A percentile compares a stretch with the other conserved stretches of the same genome.
These are phyloP conservation scores for Dendropsophus ebraccatus DNA, from an alignment of 2,113 vertebrate species.

Conservation along the genomic window DNA sequence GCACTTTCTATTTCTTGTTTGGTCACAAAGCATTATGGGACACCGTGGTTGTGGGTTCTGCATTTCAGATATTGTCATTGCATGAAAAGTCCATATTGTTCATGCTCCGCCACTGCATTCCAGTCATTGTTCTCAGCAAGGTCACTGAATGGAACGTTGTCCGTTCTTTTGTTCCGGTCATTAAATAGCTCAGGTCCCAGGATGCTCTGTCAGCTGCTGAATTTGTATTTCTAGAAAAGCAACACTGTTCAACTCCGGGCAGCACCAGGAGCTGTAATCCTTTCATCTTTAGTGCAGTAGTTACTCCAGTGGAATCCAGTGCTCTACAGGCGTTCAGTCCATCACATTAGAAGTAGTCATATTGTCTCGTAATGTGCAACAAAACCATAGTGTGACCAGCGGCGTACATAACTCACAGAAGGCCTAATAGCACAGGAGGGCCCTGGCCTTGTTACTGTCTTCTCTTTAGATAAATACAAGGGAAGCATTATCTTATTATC, in stretches of 20 bases:
- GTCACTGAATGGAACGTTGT: background rate
- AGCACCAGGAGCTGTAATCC: background rate
- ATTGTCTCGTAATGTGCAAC: background rate
- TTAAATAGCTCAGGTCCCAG: conserved; percentile 13
- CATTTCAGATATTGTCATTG: background rate
- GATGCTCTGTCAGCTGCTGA: conserved; percentile 10
- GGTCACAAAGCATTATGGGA: conserved; percentile 1
- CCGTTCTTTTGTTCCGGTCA: conserved; percentile 9
- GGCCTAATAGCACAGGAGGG: no score
- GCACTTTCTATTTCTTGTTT: background rate
- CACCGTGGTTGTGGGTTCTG: background rate
- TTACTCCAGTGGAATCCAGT: background rate
- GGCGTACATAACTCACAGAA: no score
- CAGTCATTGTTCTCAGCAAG: conserved; percentile 10
- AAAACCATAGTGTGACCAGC: no score
- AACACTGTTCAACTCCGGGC: background rate
- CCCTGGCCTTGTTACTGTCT: no score
- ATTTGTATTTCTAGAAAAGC: background rate
- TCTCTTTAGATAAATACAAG: no score
- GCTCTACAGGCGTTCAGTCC: background rate
- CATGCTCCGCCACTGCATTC: background rate
- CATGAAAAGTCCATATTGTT: conserved; percentile 2
- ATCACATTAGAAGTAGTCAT: background rate
- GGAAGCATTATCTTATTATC: no score
- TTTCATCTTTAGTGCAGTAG: background rate